These are phyloP conservation scores for Chitala chitala DNA, from an alignment of 2,113 vertebrate genomes.

Conservation along the genomic window DNA sequence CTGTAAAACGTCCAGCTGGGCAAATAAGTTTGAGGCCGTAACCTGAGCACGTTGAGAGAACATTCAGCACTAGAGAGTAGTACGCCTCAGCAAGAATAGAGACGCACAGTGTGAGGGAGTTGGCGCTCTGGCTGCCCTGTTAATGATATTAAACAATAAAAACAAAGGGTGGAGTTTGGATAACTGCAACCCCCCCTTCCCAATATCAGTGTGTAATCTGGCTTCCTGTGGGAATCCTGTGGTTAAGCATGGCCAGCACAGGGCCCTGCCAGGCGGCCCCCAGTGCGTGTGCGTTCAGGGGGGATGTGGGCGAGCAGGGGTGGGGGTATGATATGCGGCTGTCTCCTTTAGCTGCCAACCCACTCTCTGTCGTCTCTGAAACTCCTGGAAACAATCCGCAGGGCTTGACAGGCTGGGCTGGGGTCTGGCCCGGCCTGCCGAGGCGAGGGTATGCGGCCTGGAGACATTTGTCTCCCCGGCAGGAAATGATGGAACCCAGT, in stretches of 20 bases:
- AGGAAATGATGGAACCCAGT: slow-evolving; percentile 68
- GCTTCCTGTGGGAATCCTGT: slow-evolving; percentile 58
- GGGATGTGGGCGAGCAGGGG: slow-evolving; percentile 43
- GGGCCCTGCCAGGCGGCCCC: slow-evolving; percentile 48
- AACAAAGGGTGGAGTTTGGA: slow-evolving; percentile 36
- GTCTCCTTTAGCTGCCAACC: slow-evolving; percentile 43
- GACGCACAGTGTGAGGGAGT: background rate
- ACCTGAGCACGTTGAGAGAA: too few relatives aligned
- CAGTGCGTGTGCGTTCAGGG: slow-evolving; percentile 48
- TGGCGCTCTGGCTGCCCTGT: slow-evolving; percentile 32
- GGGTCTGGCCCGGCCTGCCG: slow-evolving; percentile 47
- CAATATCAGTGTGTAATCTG: slow-evolving; percentile 62
- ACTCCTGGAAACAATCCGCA: slow-evolving; percentile 64
- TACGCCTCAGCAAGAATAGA: background rate
- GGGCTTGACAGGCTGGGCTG: slow-evolving; percentile 56
- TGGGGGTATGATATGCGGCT: slow-evolving; percentile 43
- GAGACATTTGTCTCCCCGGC: slow-evolving; percentile 61
- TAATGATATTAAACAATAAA: slow-evolving; percentile 42
- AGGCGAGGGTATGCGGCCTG: slow-evolving; percentile 55
- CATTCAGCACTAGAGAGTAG: slow-evolving; percentile 5
- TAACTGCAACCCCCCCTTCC: slow-evolving; percentile 54
- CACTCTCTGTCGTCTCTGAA: slow-evolving; percentile 57
- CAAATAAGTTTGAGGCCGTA: background rate
- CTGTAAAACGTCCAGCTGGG: background rate
- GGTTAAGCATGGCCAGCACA: slow-evolving; percentile 44